phyloP scores from a whole-genome alignment of 2,113 vertebrate species.

The Apaloderma vittatum region DNA sequence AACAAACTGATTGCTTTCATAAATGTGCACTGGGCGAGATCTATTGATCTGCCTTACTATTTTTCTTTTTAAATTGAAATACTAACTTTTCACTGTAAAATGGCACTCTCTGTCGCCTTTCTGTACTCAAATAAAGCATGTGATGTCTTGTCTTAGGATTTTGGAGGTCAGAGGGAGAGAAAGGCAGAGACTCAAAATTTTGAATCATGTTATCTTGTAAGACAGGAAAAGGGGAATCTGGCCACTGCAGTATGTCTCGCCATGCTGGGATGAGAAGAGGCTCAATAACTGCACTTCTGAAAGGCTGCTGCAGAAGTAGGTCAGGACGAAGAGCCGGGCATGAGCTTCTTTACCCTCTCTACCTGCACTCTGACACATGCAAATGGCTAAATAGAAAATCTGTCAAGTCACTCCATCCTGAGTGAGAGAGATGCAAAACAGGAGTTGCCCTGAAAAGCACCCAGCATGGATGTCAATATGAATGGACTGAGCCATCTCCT shows the following conservation, averaged over 20 bases:
- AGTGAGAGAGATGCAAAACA: background rate
- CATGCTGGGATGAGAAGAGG: background rate
- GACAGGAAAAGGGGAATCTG: background rate
- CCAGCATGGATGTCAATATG: background rate
- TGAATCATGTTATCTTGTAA: background rate
- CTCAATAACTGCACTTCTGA: background rate
- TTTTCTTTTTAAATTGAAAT: background rate
- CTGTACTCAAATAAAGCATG: background rate
- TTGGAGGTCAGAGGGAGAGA: background rate
- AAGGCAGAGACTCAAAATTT: background rate
- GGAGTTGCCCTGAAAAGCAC: background rate
- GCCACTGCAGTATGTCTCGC: background rate
- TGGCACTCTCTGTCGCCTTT: background rate
- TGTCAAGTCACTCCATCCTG: background rate
- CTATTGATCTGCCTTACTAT: background rate
- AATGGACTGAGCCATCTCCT: background rate
- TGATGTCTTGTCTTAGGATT: background rate
- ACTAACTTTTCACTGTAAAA: conserved; percentile 17
- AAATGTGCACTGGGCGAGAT: background rate
- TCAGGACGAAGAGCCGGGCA: background rate
- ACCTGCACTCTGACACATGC: background rate
- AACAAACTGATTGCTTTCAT: background rate
- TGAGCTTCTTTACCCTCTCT: background rate
- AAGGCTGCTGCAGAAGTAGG: background rate
- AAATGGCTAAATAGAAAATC: background rate